phyloP scores from a whole-genome alignment of 2,888 invertebrate species.

The Eueremaeus valkanovi region DNA sequence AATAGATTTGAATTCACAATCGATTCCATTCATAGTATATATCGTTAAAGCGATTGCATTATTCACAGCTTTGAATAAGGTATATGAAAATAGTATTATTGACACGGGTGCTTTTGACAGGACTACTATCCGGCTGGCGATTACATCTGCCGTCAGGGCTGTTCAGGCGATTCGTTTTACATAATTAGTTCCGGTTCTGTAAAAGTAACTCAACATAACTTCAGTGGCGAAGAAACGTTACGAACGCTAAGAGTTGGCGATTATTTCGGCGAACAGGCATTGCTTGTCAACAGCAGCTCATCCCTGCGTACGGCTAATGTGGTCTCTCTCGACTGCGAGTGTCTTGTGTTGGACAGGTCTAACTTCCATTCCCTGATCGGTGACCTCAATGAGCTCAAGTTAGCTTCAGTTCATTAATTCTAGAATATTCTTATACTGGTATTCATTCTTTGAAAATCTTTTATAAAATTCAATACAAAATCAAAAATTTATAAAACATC shows the following conservation, averaged over 20 bases:
- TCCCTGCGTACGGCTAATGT: slow-evolving; percentile 83
- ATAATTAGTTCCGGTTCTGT: slow-evolving; percentile 81
- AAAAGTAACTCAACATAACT: slow-evolving; percentile 51
- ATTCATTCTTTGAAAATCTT: too few relatives aligned
- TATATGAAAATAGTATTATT: too few relatives aligned
- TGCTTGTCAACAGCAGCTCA: slow-evolving; percentile 60
- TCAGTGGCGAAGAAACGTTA: slow-evolving; percentile 61
- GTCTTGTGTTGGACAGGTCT: slow-evolving; percentile 68
- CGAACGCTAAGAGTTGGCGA: slow-evolving; percentile 69
- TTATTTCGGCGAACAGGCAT: slow-evolving; percentile 84
- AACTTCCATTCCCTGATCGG: slow-evolving; percentile 39
- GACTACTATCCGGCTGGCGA: slow-evolving; percentile 75
- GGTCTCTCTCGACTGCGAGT: slow-evolving; percentile 76
- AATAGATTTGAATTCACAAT: too few relatives aligned
- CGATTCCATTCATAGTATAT: too few relatives aligned
- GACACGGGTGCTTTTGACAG: too few relatives aligned
- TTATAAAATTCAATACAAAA: too few relatives aligned
- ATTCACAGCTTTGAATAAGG: too few relatives aligned
- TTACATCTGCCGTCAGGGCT: slow-evolving; percentile 77
- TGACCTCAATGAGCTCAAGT: slow-evolving; percentile 41
- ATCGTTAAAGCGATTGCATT: too few relatives aligned
- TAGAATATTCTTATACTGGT: too few relatives aligned
- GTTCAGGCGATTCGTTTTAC: slow-evolving; percentile 81
- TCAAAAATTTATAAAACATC: too few relatives aligned
- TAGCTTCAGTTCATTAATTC: background rate